Percentiles rank a stretch among this genome's conserved stretches.
These are phyloP conservation scores for Gallinago paraguaiae DNA, from an alignment of 2,113 vertebrate species.

Conservation along the genomic window DNA sequence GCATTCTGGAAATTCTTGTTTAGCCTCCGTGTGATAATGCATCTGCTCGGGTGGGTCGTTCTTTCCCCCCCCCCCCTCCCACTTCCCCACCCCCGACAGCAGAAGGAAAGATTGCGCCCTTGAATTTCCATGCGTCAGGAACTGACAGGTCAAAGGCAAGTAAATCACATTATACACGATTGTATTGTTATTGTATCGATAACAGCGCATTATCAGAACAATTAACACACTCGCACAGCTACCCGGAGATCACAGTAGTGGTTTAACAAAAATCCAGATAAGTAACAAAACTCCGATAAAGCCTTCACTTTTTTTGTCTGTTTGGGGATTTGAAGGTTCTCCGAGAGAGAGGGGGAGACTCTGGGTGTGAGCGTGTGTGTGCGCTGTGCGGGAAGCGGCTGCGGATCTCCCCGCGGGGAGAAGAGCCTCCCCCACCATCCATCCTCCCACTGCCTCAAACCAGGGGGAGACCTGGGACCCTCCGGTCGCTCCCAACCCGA, in stretches of 20 bases:
- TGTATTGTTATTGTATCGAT: constrained; percentile 57
- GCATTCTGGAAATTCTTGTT: constrained; percentile 32
- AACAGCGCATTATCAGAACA: constrained; percentile 45
- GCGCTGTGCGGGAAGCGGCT: neutral
- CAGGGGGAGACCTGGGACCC: neutral
- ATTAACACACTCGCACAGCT: constrained; percentile 37
- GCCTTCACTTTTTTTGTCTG: neutral
- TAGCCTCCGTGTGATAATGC: neutral
- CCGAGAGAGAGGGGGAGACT: neutral
- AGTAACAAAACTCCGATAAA: constrained; percentile 46
- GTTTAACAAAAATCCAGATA: constrained; percentile 47
- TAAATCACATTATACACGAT: constrained; percentile 44
- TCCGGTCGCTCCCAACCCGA: neutral
- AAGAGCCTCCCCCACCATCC: neutral
- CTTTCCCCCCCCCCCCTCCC: neutral
- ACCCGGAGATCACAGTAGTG: neutral
- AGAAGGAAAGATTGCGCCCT: constrained; percentile 25
- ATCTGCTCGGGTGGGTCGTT: neutral
- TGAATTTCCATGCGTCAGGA: constrained; percentile 34
- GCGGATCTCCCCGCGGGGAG: neutral
- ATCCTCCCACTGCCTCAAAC: neutral
- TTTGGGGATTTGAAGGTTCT: constrained; percentile 15
- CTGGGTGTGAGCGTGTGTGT: neutral
- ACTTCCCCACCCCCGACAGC: neutral
- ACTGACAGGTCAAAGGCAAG: constrained; percentile 57